These are phyloP conservation scores for Galerucella nymphaeae DNA, from an alignment of 2,888 invertebrate species.

Conservation along the genomic window DNA sequence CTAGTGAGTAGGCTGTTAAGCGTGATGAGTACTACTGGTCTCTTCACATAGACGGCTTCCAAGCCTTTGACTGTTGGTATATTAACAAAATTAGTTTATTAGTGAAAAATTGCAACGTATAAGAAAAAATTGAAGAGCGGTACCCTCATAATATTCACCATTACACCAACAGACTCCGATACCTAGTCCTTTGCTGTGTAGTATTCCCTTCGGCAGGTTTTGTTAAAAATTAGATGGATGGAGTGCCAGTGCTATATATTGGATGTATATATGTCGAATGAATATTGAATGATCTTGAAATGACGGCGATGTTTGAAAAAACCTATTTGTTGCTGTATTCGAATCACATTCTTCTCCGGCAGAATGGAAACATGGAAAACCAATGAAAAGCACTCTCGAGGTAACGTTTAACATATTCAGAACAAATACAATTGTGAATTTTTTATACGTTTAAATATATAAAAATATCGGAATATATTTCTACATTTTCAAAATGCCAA, in stretches of 20 bases:
- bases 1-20: no score
- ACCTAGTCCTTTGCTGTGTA: slow-evolving; percentile 2
- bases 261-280: slow-evolving; percentile 34
- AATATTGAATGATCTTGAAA: slow-evolving; percentile 35
- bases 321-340: slow-evolving; percentile 29
- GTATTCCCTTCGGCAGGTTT: slow-evolving; percentile 32
- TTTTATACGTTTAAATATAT: not conserved
- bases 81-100: no score
- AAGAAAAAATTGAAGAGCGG: not conserved
- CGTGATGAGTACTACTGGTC: no score
- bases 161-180: not conserved
- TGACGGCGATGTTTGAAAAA: slow-evolving; percentile 22
- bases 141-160: not conserved
- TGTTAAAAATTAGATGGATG: slow-evolving; percentile 42
- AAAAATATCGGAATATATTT: no score
- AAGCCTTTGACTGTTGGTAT: no score
- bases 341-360: slow-evolving; percentile 22
- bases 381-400: slow-evolving; percentile 14
- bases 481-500: no score
- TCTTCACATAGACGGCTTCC: no score
- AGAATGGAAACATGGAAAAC: slow-evolving; percentile 1
- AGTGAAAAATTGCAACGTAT: no score
- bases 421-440: not conserved
- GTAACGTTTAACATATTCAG: not conserved
- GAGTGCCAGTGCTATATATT: slow-evolving; percentile 31